Evolutionary conservation across 2,113 vertebrate genomes (phyloP).

Genomic region (Alouatta palliata): DNA sequence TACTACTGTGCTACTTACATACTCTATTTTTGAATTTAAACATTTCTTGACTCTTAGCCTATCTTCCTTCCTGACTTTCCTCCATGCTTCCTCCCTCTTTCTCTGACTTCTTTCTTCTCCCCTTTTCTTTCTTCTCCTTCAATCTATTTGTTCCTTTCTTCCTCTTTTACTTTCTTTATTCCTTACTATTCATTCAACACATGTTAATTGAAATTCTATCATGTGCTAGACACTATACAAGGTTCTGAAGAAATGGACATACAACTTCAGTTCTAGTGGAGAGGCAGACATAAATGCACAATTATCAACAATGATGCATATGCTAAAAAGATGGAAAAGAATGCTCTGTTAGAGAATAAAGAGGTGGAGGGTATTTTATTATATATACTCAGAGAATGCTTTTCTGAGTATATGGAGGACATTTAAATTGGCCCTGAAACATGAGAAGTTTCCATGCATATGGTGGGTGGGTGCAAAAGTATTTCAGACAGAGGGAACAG

Average conservation of each 20-base stretch:
- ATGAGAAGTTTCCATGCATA: background rate
- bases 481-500: background rate
- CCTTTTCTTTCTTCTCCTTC: background rate
- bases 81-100: background rate
- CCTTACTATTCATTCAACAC: background rate
- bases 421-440: background rate
- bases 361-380: fast-evolving
- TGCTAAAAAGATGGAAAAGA: background rate
- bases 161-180: background rate
- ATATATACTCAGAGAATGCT: background rate
- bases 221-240: background rate
- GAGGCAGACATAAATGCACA: background rate
- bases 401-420: background rate
- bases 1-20: background rate
- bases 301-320: background rate
- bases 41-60: background rate
- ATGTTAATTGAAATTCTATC: background rate
- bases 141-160: background rate
- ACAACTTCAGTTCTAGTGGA: background rate
- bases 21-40: background rate
- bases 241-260: background rate
- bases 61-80: background rate
- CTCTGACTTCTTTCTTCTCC: background rate
- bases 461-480: background rate
- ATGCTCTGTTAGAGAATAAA: background rate